These are phyloP conservation scores for Meda fulgida DNA, from an alignment of 2,797 vertebrate genomes.

Conservation along the genomic window DNA sequence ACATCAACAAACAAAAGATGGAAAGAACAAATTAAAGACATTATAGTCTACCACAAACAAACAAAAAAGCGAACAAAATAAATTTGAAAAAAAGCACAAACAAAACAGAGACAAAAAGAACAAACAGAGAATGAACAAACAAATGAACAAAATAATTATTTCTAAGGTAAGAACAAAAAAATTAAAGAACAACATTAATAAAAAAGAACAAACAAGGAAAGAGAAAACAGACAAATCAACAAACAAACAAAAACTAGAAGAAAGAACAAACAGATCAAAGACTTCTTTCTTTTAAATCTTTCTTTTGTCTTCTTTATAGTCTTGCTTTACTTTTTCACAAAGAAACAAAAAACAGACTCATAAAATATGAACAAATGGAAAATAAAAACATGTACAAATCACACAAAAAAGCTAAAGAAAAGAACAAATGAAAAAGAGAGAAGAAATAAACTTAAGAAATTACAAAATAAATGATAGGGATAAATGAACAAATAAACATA, in stretches of 20 bases:
- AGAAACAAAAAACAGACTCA: background rate
- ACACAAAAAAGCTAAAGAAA: background rate
- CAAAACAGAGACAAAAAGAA: background rate
- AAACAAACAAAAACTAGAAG: background rate
- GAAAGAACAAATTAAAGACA: background rate
- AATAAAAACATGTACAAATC: background rate
- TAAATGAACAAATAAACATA: background rate
- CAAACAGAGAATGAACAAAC: background rate
- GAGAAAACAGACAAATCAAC: background rate
- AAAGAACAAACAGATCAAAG: background rate
- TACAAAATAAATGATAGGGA: background rate
- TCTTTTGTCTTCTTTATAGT: background rate
- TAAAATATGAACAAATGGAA: background rate
- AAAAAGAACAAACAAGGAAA: background rate
- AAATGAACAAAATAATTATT: background rate
- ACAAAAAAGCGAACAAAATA: background rate
- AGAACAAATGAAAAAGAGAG: background rate
- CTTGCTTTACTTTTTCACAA: background rate
- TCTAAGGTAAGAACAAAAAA: background rate
- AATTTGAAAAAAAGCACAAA: background rate
- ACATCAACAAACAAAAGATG: background rate
- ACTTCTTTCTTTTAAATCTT: too few species aligned
- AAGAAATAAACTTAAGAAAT: background rate
- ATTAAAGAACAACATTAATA: background rate
- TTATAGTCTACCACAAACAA: background rate